Percentiles rank a stretch among this genome's conserved stretches.
These are phyloP conservation scores for Slavum lentiscoides DNA, from an alignment of 2,888 invertebrate genomes.

Conservation along the genomic window DNA sequence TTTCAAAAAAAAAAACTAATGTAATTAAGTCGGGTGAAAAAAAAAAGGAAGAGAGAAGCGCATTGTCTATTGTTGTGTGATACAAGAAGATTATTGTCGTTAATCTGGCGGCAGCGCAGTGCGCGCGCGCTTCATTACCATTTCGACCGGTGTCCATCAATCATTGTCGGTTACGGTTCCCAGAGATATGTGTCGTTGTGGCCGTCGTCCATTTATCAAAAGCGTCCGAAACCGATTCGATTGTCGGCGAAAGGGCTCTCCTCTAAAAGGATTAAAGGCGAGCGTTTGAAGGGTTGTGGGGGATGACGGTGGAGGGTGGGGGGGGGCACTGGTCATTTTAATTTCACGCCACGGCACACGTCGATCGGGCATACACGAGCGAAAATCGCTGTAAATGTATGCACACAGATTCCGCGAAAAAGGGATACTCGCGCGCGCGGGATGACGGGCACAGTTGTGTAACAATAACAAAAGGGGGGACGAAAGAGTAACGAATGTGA, in stretches of 20 bases:
- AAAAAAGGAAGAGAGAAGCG: neutral
- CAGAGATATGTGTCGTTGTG: conserved; percentile 48
- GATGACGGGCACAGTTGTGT: neutral
- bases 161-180: conserved; percentile 47
- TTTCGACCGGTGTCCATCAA: conserved; percentile 51
- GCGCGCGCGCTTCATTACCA: conserved; percentile 32
- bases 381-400: conserved; percentile 25
- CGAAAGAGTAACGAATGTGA: too few relatives aligned
- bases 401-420: conserved; percentile 34
- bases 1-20: neutral
- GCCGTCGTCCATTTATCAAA: conserved; percentile 52
- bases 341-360: conserved; percentile 46
- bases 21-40: conserved; percentile 14
- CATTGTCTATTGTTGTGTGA: conserved; percentile 21
- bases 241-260: conserved; percentile 47
- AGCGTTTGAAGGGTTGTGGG: neutral
- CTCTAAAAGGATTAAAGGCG: conserved; percentile 51
- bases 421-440: neutral
- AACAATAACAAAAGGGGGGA: neutral
- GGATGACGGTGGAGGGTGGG: neutral
- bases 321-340: conserved; percentile 48
- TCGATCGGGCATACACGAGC: neutral
- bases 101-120: conserved; percentile 24
- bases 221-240: conserved; percentile 52
- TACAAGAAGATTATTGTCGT: conserved; percentile 46